Percentiles rank a stretch among this genome's conserved stretches.
phyloP scores from a whole-genome alignment of 1,140 invertebrate genomes.

The Frieseomelitta varia region DNA sequence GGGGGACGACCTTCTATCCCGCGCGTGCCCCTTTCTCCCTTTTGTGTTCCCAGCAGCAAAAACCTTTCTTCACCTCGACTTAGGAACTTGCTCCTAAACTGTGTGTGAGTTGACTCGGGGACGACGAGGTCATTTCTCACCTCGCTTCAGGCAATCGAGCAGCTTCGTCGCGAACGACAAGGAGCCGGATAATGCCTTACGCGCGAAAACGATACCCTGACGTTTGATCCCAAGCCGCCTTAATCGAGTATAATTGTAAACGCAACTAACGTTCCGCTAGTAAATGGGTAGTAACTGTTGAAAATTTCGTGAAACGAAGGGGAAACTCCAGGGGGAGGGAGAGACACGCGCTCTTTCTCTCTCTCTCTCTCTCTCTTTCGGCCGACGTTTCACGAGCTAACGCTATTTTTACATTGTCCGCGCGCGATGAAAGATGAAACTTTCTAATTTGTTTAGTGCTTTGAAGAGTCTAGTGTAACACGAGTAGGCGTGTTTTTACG shows the following conservation, averaged over 20 bases:
- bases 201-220: neutral
- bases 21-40: neutral
- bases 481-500: neutral
- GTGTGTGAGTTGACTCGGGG: neutral
- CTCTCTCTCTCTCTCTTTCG: neutral
- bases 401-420: conserved; percentile 32
- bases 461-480: neutral
- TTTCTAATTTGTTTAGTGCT: conserved; percentile 3
- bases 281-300: neutral
- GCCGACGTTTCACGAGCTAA: neutral
- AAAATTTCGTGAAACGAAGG: neutral
- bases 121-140: neutral
- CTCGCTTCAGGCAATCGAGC: neutral
- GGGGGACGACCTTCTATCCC: too few species aligned
- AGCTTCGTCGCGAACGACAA: neutral
- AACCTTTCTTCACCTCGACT: too few species aligned
- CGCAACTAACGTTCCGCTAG: conserved; percentile 1
- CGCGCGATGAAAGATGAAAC: neutral
- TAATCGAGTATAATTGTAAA: neutral
- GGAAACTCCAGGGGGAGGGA: neutral
- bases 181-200: conserved; percentile 11
- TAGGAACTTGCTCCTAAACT: too few species aligned
- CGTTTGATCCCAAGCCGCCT: conserved; percentile 13
- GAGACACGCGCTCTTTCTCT: too few species aligned
- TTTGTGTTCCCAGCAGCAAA: neutral